Evolutionary conservation across 92 coral and sea anemone species (phyloP), one percentile per base, ranked within the genome.

Genomic region (Siderastrea siderea): DNA sequence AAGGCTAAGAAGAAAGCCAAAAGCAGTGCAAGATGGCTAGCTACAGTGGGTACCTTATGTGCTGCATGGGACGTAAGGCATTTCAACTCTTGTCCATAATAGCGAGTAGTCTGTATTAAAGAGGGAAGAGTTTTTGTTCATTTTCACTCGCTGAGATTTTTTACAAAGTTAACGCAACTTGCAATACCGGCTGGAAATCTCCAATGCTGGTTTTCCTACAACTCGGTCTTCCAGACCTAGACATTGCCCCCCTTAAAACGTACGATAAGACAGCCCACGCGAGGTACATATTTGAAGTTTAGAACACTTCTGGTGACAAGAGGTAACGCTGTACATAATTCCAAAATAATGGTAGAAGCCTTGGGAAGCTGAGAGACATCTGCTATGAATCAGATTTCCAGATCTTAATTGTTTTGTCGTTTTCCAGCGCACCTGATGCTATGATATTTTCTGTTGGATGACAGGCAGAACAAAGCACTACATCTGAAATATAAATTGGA

Each of bases 381-480:
- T 75, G 87, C 70, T 90, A 96, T 64, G 98, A 89, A 84, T 96
- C 99, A 4, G 99, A 97, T 66, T 97, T 97, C 99, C 99, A 97
- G 58, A 97, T 97, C 91, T 97, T 97, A 89, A 97, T 96, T 5
- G 99, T 97, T 73, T 97, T 97, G 90, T 97, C 99, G 70, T 84
- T 94, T 79, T 97, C 99, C 77, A 97, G 84, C 2, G 99, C 99
- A 71, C 99, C 99, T 43, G 98, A 95, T 1, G 99, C 99, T 44
- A 97, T 92, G 87, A 97, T 97, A 84, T 97, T 97, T 81, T 97
- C 98, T 60, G 99, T 95, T 47, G 99, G 99, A 88, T 97, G 99
- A 58, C 99, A 97, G 1, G 99, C 99, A 71, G 98, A 97, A 72
- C 99, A 97, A 8, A 97, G 94, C 26, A 97, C 98, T 58, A 97